These are phyloP conservation scores for Flexamia atlantica DNA, from an alignment of 2,888 invertebrate genomes.

Conservation along the genomic window DNA sequence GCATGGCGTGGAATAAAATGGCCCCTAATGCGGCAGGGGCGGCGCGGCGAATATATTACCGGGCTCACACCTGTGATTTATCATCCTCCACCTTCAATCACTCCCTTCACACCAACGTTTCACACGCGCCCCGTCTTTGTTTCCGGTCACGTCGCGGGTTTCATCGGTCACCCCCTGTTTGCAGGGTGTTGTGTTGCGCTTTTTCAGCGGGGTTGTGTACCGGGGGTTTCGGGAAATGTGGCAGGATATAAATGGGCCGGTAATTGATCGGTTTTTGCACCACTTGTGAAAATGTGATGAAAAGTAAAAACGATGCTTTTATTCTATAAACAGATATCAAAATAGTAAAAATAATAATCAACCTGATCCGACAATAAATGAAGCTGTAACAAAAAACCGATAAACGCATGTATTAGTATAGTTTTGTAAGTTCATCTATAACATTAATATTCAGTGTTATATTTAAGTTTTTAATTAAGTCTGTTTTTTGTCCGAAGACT, in stretches of 20 bases:
- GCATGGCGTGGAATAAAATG: slow-evolving; percentile 56
- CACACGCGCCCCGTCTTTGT: slow-evolving; percentile 17
- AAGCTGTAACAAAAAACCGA: too few species aligned
- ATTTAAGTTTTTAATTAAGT: too few species aligned
- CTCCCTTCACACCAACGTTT: slow-evolving; percentile 35
- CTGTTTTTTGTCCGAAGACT: too few species aligned
- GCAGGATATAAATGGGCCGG: not conserved
- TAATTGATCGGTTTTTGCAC: slow-evolving; percentile 17
- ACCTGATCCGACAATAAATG: too few species aligned
- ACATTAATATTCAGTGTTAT: too few species aligned
- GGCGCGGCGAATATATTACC: slow-evolving; percentile 65
- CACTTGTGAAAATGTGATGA: not conserved
- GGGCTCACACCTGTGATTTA: slow-evolving; percentile 62
- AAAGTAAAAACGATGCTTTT: too few species aligned
- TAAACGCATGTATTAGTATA: too few species aligned
- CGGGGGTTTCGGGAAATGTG: not conserved
- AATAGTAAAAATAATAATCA: too few species aligned
- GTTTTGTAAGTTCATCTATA: too few species aligned
- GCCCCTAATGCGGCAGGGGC: slow-evolving; percentile 45
- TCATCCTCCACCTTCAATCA: slow-evolving; percentile 33
- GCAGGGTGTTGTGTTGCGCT: slow-evolving; percentile 13
- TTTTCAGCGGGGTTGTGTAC: not conserved
- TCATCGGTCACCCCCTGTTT: slow-evolving; percentile 20
- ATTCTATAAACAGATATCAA: too few species aligned
- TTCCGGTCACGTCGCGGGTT: slow-evolving; percentile 16